These are phyloP conservation scores for Columbina picui DNA, from an alignment of 2,113 vertebrate species.

Conservation along the genomic window DNA sequence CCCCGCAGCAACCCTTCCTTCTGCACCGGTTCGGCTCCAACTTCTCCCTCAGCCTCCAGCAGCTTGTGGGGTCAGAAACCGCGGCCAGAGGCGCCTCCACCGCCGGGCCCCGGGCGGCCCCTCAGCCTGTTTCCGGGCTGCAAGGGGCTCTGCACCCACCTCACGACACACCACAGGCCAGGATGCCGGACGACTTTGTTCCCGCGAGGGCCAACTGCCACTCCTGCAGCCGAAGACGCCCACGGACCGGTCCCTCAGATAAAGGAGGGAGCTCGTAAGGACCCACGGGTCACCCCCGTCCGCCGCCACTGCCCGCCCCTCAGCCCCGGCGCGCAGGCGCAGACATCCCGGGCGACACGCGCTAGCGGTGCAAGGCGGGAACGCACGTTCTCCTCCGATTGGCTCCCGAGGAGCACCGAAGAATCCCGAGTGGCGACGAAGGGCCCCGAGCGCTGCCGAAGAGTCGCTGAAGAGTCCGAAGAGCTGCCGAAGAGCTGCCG, in stretches of 20 bases:
- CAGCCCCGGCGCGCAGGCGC: not conserved
- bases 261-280: accelerated
- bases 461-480: too few relatives aligned
- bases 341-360: accelerated
- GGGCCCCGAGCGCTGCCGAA: too few relatives aligned
- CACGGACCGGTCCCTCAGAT: accelerated
- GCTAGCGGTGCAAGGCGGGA: not conserved
- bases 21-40: accelerated
- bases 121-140: not conserved
- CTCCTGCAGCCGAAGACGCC: accelerated
- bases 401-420: not conserved
- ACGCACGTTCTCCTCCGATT: not conserved
- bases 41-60: accelerated
- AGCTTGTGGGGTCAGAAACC: accelerated
- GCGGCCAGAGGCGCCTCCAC: accelerated
- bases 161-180: accelerated
- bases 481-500: too few relatives aligned
- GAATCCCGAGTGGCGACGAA: too few relatives aligned
- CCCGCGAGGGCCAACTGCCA: accelerated
- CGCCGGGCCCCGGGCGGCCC: not conserved
- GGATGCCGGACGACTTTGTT: accelerated
- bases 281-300: not conserved
- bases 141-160: accelerated
- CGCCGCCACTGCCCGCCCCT: accelerated
- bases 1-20: accelerated